Evolutionary conservation across 2,113 vertebrate species (phyloP).

Genomic region (Oostethus manadensis): DNA sequence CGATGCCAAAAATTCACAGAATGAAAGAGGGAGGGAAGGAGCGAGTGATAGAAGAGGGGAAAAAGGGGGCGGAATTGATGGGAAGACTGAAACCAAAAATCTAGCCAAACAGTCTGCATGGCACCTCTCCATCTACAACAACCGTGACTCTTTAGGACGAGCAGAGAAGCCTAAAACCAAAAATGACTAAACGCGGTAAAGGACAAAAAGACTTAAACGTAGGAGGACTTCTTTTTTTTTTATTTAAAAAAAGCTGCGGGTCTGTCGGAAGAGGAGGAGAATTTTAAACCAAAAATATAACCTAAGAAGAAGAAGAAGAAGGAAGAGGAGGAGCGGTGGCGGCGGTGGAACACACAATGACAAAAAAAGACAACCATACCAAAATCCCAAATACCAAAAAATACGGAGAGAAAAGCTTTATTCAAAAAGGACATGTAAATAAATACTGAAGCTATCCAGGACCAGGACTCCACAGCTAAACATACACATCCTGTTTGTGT

Average conservation of each 20-base stretch:
- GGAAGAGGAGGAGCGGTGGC: slow-evolving; percentile 29
- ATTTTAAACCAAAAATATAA: slow-evolving; percentile 75
- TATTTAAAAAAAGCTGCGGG: slow-evolving; percentile 63
- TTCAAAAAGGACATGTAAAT: slow-evolving; percentile 80
- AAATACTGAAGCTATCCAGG: slow-evolving; percentile 76
- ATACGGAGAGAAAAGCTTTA: slow-evolving; percentile 82
- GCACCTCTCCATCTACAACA: slow-evolving; percentile 44
- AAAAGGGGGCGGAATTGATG: slow-evolving; percentile 40
- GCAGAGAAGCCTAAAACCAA: slow-evolving; percentile 65
- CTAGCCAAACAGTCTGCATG: slow-evolving; percentile 55
- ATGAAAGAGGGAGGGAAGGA: slow-evolving; percentile 72
- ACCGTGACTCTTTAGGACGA: slow-evolving; percentile 53
- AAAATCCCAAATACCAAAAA: slow-evolving; percentile 81
- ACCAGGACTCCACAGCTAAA: slow-evolving; percentile 62
- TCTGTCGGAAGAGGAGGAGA: slow-evolving; percentile 62
- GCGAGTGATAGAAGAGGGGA: slow-evolving; percentile 52
- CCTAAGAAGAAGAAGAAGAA: slow-evolving; percentile 21
- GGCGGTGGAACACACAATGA: slow-evolving; percentile 67
- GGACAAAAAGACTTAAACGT: slow-evolving; percentile 42
- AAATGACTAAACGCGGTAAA: slow-evolving; percentile 64
- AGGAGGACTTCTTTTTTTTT: slow-evolving; percentile 52
- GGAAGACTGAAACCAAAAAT: slow-evolving; percentile 75
- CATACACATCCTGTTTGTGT: slow-evolving; percentile 37
- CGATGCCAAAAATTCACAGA: slow-evolving; percentile 77
- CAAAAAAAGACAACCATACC: slow-evolving; percentile 72